Base-by-base conservation (phyloP, 2,888 invertebrate genomes). In the Melanostoma scalare region DNA sequence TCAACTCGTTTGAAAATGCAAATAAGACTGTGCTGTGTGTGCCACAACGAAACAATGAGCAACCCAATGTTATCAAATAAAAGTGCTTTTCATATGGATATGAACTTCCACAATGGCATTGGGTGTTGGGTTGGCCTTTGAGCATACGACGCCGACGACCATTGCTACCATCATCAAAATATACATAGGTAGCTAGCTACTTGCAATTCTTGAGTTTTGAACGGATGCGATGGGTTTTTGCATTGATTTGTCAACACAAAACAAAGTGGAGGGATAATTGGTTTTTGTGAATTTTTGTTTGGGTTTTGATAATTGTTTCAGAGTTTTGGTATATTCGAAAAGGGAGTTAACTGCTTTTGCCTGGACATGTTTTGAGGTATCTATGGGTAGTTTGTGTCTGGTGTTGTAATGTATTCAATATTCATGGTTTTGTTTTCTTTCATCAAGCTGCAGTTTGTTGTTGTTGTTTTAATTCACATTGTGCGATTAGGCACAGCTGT, bases 1-100 rank as follows among this genome's bases (percentile, higher is more conserved):
- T 82, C 82, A 77, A 65, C 67, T 78, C 56, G 68, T 68, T 77
- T 73, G 55, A 68, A 78, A 78, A 77, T 78, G 73, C 82, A 78
- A 78, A 78, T 74, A 72, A 72, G 60, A 69, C 63, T 55, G 40
- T 52, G 52, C 31, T 42, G 9, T 33, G 42, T 8, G 38, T n/a
- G 3, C 78, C 68, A 78, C 73, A 77, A 65, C 61, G 20, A 67
- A 53, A 42, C 67, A 76, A 50, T 76, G 71, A 60, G 10, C 73
- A 69, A 58, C 61, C 73, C 68, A 63, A 55, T 73, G 68, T 68
- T 72, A 50, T 42, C 53, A 52, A 82, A 68, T 73, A 63, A 72
- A 74, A 33, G 33, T 53, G 53, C 53, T 36, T 55, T 61, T 60
- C 76, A 71, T 69, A 58, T 69, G 63, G 63, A 20, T 20, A 20